Evolutionary conservation across 2,797 vertebrate genomes (phyloP).

Genomic region (Chelonia mydas): DNA sequence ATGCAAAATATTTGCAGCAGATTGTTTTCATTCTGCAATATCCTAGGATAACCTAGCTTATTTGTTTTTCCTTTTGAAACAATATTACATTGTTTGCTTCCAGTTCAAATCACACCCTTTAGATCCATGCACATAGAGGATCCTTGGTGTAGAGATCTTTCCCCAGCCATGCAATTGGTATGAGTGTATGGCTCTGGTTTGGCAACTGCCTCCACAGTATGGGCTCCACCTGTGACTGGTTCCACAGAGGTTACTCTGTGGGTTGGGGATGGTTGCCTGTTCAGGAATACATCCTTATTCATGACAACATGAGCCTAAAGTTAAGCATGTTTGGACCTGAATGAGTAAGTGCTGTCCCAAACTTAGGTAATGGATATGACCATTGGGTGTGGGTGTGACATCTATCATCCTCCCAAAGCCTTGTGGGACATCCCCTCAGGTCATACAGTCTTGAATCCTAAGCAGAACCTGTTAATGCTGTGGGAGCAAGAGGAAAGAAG

Average conservation of each 20-base stretch:
- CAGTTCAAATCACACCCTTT: not conserved
- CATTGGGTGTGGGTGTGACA: fast-evolving
- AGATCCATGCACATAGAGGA: not conserved
- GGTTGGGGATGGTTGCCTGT: not conserved
- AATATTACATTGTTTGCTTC: not conserved
- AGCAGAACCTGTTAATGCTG: not conserved
- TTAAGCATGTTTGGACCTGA: not conserved
- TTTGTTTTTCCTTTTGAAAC: not conserved
- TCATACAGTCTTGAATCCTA: not conserved
- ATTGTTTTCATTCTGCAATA: not conserved
- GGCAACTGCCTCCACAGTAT: not conserved
- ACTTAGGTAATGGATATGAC: not conserved
- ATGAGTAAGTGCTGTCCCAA: not conserved
- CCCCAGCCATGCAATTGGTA: not conserved
- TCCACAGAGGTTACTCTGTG: not conserved
- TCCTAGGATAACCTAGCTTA: not conserved
- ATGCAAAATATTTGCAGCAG: not conserved
- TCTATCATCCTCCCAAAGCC: fast-evolving
- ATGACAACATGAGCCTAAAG: not conserved
- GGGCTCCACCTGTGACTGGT: not conserved
- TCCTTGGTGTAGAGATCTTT: not conserved
- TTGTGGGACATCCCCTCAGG: fast-evolving
- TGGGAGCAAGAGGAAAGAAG: not conserved
- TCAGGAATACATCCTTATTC: not conserved
- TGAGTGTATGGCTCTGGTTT: not conserved